Conservation (phyloP, 2,113 vertebrate genomes). For the Nansenia antarctica region DNA sequence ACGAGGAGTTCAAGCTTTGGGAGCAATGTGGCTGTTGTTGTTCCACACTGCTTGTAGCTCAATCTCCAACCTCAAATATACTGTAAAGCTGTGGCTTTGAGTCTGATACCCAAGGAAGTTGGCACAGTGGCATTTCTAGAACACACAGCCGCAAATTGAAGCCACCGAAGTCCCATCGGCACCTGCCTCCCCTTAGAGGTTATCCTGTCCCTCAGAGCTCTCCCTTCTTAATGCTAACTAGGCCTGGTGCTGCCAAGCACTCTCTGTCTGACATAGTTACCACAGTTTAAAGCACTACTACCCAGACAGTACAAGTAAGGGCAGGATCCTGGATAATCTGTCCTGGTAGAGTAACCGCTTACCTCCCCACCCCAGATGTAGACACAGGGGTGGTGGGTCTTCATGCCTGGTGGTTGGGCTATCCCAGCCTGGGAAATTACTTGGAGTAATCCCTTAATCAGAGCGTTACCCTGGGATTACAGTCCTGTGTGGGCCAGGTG, state of each 20-base stretch:
- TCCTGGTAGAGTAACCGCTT: background rate
- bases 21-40: constrained; percentile 2
- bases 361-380: constrained; percentile 3
- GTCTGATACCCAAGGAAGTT: constrained; percentile 49
- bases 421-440: constrained; percentile 66
- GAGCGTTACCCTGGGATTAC: constrained; percentile 69
- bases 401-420: constrained; percentile 36
- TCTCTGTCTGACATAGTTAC: constrained; percentile 7
- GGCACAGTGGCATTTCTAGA: constrained; percentile 53
- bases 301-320: background rate
- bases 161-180: constrained; percentile 12
- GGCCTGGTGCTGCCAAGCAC: background rate
- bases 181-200: constrained; percentile 14
- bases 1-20: background rate
- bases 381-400: too few relatives aligned
- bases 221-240: constrained; percentile 24
- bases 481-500: constrained; percentile 12
- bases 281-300: background rate
- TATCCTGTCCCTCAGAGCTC: constrained; percentile 44
- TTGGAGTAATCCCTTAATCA: constrained; percentile 75
- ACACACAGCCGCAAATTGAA: constrained; percentile 46
- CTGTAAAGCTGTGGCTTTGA: background rate
- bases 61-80: constrained; percentile 15
- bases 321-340: background rate
- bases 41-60: background rate